Evolutionary conservation across 2,113 vertebrate genomes (phyloP).

Genomic region (Turdus rufiventris): DNA sequence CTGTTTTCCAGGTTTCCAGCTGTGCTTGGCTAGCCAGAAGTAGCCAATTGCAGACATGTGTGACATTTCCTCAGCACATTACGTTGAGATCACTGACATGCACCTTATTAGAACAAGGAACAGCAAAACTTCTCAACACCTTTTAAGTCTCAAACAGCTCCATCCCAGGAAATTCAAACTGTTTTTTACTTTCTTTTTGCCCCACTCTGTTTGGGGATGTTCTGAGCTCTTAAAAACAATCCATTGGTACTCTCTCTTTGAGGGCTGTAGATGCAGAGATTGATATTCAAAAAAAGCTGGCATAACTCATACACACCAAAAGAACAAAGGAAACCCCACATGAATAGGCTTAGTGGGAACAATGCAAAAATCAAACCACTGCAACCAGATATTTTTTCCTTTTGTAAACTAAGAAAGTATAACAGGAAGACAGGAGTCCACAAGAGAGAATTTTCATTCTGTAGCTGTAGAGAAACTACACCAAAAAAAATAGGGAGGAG

Average conservation of each 20-base stretch:
- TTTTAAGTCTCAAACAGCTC: conserved; percentile 34
- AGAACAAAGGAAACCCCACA: not conserved
- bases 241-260: not conserved
- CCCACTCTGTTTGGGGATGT: not conserved
- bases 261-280: not conserved
- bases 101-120: conserved; percentile 69
- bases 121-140: conserved; percentile 70
- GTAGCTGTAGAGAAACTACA: not conserved
- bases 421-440: not conserved
- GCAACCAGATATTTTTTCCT: not conserved
- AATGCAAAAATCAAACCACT: not conserved
- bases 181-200: not conserved
- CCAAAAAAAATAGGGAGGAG: fast-evolving
- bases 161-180: not conserved
- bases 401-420: not conserved
- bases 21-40: conserved; percentile 66
- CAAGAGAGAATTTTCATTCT: not conserved
- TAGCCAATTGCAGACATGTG: conserved; percentile 75
- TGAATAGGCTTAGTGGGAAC: not conserved
- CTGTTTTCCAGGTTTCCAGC: conserved; percentile 75
- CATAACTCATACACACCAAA: not conserved
- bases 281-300: not conserved
- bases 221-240: not conserved
- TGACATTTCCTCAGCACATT: conserved; percentile 73
- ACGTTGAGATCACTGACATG: conserved; percentile 68